Percentiles rank a stretch among this genome's conserved stretches.
Conservation (phyloP, 2,113 vertebrate species). For the Larimichthys polyactis region DNA sequence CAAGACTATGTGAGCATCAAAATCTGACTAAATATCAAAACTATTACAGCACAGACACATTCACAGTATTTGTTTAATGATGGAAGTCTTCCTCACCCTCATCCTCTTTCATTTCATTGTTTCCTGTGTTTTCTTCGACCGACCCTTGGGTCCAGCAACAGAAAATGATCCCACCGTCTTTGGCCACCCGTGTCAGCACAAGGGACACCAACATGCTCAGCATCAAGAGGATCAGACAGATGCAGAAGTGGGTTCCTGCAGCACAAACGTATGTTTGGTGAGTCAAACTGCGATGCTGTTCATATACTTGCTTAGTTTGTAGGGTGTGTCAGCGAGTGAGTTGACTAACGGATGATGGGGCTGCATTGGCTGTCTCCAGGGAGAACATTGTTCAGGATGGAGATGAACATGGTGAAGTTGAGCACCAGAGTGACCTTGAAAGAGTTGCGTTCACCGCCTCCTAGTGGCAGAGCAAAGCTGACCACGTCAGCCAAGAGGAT, state of each 20-base stretch:
- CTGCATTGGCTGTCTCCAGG: conserved; percentile 76
- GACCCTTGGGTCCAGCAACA: conserved; percentile 1
- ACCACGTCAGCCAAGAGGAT: conserved; percentile 77
- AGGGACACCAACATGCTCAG: conserved; percentile 80
- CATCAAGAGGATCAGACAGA: conserved; percentile 79
- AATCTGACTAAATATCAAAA: background rate
- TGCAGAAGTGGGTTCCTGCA: conserved; percentile 81
- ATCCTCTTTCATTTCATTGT: background rate
- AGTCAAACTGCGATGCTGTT: background rate
- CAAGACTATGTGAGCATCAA: background rate
- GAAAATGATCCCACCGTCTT: conserved; percentile 57
- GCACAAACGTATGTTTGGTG: conserved; percentile 9
- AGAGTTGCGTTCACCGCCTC: conserved; percentile 78
- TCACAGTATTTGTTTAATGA: background rate
- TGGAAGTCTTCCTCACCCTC: conserved; percentile 47
- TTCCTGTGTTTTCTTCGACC: background rate
- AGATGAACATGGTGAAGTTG: conserved; percentile 84
- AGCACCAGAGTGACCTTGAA: conserved; percentile 86
- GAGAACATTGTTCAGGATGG: conserved; percentile 78
- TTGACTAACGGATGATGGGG: conserved; percentile 80
- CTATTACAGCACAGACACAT: background rate
- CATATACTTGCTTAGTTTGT: too few species aligned
- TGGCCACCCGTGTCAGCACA: conserved; percentile 71
- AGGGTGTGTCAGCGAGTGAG: background rate
- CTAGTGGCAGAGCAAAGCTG: conserved; percentile 79